Percentiles rank a stretch among this genome's conserved stretches.
These are phyloP conservation scores for Periphyllus acericola DNA, from an alignment of 2,888 invertebrate species.

Conservation along the genomic window DNA sequence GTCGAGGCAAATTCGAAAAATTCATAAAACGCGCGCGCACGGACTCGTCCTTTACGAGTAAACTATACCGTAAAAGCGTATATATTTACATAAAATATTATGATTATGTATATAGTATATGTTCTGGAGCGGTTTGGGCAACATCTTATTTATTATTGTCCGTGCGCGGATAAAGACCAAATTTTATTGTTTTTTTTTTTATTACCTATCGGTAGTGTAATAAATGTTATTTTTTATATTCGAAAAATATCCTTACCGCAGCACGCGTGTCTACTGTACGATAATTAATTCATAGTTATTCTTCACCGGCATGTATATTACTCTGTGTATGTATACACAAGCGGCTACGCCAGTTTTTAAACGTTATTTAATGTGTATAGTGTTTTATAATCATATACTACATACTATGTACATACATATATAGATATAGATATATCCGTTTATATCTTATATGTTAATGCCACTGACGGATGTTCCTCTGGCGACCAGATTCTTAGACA, in stretches of 20 bases:
- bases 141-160: too few relatives aligned
- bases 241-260: not conserved
- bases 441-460: not conserved
- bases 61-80: too few relatives aligned
- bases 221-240: not conserved
- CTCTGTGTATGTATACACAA: not conserved
- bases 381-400: not conserved
- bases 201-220: too few relatives aligned
- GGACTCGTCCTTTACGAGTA: too few relatives aligned
- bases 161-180: too few relatives aligned
- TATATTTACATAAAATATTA: too few relatives aligned
- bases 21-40: too few relatives aligned
- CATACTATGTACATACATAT: not conserved
- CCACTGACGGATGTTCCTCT: conserved; percentile 18
- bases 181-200: too few relatives aligned
- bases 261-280: not conserved
- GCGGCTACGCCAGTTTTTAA: conserved; percentile 33
- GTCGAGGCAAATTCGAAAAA: too few relatives aligned
- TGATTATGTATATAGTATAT: too few relatives aligned
- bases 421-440: not conserved
- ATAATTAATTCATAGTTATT: conserved; percentile 43
- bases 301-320: not conserved
- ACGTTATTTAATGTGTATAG: conserved; percentile 12
- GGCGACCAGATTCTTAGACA: conserved; percentile 16
- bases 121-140: too few relatives aligned